Evolutionary conservation across 1,140 invertebrate species (phyloP), one percentile per base, ranked within the genome.

Genomic region (Heliothis subflexa): DNA sequence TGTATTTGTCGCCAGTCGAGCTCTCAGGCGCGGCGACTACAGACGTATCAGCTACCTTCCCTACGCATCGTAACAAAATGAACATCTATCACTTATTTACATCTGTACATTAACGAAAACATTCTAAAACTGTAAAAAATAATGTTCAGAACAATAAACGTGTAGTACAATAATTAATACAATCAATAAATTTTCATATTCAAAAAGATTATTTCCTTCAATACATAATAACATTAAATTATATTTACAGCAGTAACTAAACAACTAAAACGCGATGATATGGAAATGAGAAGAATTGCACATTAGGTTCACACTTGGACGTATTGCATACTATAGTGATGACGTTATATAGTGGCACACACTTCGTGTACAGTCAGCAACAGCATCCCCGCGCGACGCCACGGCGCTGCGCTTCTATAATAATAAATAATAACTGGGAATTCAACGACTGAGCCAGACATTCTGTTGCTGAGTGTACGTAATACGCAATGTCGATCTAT

Each of bases 221-320:
- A 91, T 80, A 73, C 66, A 78, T 68, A 70, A 72, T 91, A 89
- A 93, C 81, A 87, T 89, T 89, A 94, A 93, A 93, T 93, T 89
- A 94, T 93, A 94, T 94, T 93, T 93, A 93, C 90, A 93, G 68
- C 85, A 88, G 64, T 88, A 91, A 94, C 88, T 92, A 91, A 93
- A 89, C 70, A 91, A 91, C 87, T 92, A 92, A 92, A 91, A 88
- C 88, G 83, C 86, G 87, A 91, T 89, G 89, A 92, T 89, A 93
- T 92, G 92, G 90, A 93, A 93, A 93, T 91, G 86, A 93, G 87
- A 90, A 89, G 86, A 92, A 93, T 94, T 94, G 93, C 93, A 94
- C 93, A 93, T 88, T 78, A 90, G 85, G 88, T 92, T 77, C 72
- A 72, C 74, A 77, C 74, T 92, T 91, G 91, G 91, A 93, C 91